Conservation (phyloP, 2,113 vertebrate genomes). For the Spilogale gracilis region DNA sequence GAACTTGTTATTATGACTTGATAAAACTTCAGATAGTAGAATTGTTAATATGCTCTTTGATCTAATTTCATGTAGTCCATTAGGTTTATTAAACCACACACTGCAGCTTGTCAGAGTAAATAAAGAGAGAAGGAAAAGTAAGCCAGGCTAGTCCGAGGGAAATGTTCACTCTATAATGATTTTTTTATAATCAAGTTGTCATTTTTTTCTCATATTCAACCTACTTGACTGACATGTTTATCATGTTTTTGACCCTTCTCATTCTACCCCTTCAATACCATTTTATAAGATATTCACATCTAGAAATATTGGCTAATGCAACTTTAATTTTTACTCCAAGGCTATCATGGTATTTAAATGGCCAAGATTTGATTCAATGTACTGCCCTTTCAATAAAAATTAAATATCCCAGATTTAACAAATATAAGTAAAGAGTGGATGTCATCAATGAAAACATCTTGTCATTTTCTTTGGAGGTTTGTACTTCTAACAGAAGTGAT, state of each 20-base stretch:
- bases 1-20: neutral
- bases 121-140: neutral
- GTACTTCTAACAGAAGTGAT: slow-evolving; percentile 12
- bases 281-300: neutral
- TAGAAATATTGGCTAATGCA: slow-evolving; percentile 23
- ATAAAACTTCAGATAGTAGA: neutral
- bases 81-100: neutral
- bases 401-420: neutral
- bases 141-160: neutral
- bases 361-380: neutral
- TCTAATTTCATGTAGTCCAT: neutral
- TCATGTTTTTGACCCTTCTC: neutral
- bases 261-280: neutral
- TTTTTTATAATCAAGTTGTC: slow-evolving; percentile 21
- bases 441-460: neutral
- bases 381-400: slow-evolving; percentile 44
- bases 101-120: neutral
- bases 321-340: slow-evolving; percentile 16
- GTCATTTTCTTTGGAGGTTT: neutral
- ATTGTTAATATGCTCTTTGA: neutral
- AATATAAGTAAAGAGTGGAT: neutral
- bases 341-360: slow-evolving; percentile 1
- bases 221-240: slow-evolving; percentile 6
- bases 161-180: neutral
- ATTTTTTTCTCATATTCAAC: neutral